phyloP scores from a whole-genome alignment of 2,797 vertebrate genomes.

The Aeoliscus strigatus region DNA sequence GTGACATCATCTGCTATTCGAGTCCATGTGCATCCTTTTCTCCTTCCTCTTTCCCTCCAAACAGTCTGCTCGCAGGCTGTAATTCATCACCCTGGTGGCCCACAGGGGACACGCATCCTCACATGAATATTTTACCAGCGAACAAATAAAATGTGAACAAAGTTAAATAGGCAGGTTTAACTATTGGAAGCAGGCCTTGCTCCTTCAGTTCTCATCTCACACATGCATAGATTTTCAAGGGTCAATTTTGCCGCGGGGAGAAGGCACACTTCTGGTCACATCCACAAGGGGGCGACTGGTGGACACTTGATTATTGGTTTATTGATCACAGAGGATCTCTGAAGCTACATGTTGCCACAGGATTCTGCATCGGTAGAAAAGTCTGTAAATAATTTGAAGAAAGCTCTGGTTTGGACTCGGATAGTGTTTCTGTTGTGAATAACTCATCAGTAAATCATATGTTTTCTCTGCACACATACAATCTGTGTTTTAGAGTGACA shows the following conservation, averaged over 20 bases:
- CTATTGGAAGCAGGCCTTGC: too few relatives aligned
- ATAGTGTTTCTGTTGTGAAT: slow-evolving; percentile 7
- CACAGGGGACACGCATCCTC: slow-evolving; percentile 39
- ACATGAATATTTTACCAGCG: slow-evolving; percentile 47
- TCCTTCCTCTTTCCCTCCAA: slow-evolving; percentile 21
- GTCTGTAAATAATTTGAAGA: background rate
- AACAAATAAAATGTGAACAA: slow-evolving; percentile 44
- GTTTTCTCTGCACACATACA: slow-evolving; percentile 1
- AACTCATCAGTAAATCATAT: slow-evolving; percentile 4
- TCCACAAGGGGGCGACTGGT: too few relatives aligned
- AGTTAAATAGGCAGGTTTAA: slow-evolving; percentile 31
- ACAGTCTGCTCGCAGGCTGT: slow-evolving; percentile 17
- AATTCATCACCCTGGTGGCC: slow-evolving; percentile 47
- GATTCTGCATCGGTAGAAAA: background rate
- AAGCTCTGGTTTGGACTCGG: slow-evolving; percentile 15
- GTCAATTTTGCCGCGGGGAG: too few relatives aligned
- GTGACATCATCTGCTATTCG: slow-evolving; percentile 2
- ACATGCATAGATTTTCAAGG: slow-evolving; percentile 25
- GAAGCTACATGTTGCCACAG: slow-evolving; percentile 13
- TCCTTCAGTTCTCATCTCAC: slow-evolving; percentile 37
- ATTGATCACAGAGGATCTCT: too few relatives aligned
- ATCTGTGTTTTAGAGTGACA: too few relatives aligned
- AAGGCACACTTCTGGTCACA: too few relatives aligned
- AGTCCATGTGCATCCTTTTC: slow-evolving; percentile 9
- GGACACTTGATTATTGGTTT: too few relatives aligned